Percentiles rank a stretch among this genome's conserved stretches.
These are phyloP conservation scores for Pipistrellus pipistrellus DNA, from an alignment of 2,797 vertebrate genomes.

Conservation along the genomic window DNA sequence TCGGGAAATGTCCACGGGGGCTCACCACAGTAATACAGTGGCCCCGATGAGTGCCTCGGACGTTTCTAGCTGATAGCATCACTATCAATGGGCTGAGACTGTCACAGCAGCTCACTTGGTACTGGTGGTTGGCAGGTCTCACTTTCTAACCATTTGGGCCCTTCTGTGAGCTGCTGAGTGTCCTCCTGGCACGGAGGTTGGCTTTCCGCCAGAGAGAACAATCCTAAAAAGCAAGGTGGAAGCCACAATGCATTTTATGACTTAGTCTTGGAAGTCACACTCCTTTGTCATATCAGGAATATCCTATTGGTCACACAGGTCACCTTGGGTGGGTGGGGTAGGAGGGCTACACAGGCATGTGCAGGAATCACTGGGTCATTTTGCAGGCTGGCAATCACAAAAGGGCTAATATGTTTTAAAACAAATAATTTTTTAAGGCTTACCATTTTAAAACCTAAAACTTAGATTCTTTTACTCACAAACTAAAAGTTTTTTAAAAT, in stretches of 20 bases:
- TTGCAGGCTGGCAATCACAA: neutral
- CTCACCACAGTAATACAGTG: neutral
- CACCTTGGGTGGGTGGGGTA: neutral
- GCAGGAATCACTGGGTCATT: neutral
- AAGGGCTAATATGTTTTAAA: constrained; percentile 21
- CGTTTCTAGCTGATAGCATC: neutral
- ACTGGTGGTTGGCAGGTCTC: neutral
- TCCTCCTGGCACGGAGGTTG: neutral
- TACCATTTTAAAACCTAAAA: constrained; percentile 51
- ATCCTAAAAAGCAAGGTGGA: neutral
- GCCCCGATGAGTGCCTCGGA: neutral
- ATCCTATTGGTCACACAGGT: neutral
- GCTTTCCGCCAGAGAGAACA: neutral
- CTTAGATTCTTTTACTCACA: neutral
- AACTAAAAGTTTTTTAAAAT: neutral
- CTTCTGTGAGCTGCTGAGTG: neutral
- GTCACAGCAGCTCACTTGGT: neutral
- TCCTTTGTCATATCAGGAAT: neutral
- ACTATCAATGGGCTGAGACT: neutral
- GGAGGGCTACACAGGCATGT: neutral
- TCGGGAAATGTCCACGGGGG: neutral
- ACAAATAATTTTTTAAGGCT: neutral
- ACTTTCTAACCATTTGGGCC: neutral
- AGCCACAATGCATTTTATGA: neutral
- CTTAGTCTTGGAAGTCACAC: constrained; percentile 1